Evolutionary conservation across 2,113 vertebrate genomes (phyloP).

Genomic region (Nestor notabilis): DNA sequence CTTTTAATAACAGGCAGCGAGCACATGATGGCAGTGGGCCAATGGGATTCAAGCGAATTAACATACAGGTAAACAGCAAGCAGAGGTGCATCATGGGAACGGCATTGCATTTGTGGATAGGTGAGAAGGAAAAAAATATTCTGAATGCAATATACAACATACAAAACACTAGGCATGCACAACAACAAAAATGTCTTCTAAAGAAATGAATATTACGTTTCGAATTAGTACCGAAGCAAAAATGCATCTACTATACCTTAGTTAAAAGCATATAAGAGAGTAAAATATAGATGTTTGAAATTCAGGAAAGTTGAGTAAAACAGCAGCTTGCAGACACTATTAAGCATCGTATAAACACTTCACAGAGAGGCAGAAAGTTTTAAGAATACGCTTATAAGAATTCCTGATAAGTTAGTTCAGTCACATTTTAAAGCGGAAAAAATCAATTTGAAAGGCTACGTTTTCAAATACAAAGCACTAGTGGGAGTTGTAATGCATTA

Average conservation of each 20-base stretch:
- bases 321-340: constrained; percentile 85
- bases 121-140: constrained; percentile 99
- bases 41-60: constrained; percentile 99
- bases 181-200: constrained; percentile 97
- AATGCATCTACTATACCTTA: constrained; percentile 89
- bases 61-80: constrained; percentile 99
- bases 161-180: constrained; percentile 99
- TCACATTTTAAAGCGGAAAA: not conserved
- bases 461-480: constrained; percentile 13
- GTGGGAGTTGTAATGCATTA: not conserved
- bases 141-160: constrained; percentile 99
- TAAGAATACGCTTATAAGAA: constrained; percentile 68
- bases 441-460: not conserved
- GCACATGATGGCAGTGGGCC: constrained; percentile 99
- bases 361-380: constrained; percentile 76
- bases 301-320: constrained; percentile 87
- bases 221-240: constrained; percentile 95
- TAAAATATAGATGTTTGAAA: constrained; percentile 89
- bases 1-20: constrained; percentile 99
- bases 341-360: constrained; percentile 82
- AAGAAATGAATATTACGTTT: constrained; percentile 90
- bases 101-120: constrained; percentile 99
- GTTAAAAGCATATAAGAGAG: constrained; percentile 90
- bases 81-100: constrained; percentile 99
- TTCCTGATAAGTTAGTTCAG: constrained; percentile 80